Evolutionary conservation across 1,140 invertebrate species (phyloP).

Genomic region (Brachionus koreanus): DNA sequence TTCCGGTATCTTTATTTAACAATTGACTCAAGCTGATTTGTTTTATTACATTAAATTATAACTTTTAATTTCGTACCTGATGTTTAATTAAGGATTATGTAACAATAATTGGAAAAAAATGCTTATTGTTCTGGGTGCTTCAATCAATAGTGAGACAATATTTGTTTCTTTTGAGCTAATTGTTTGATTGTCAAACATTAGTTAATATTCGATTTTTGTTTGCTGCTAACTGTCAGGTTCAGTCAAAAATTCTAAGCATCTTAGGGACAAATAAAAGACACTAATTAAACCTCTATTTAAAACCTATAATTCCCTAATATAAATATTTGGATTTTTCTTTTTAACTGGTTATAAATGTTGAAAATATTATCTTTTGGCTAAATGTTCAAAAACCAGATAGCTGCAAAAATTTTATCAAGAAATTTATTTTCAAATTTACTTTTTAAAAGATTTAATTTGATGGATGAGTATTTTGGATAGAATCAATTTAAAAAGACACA

Average conservation of each 20-base stretch:
- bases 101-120: not conserved
- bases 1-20: not conserved
- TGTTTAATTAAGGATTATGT: slow-evolving; percentile 23
- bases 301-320: not conserved
- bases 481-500: too few relatives aligned
- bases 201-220: not conserved
- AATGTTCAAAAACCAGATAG: too few relatives aligned
- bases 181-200: not conserved
- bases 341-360: not conserved
- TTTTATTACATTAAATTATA: slow-evolving; percentile 10
- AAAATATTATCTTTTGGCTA: not conserved
- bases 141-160: not conserved
- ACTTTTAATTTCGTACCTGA: slow-evolving; percentile 5
- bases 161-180: not conserved
- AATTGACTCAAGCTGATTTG: slow-evolving; percentile 19
- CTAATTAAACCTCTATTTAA: not conserved
- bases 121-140: not conserved
- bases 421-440: too few relatives aligned
- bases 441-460: not conserved
- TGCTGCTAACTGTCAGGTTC: not conserved
- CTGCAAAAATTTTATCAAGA: too few relatives aligned
- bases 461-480: too few relatives aligned
- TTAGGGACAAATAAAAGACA: not conserved
- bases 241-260: not conserved
- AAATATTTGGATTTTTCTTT: not conserved